A percentile compares a stretch with the other conserved stretches of the same genome.
Evolutionary conservation across 2,888 invertebrate genomes (phyloP).

Genomic region (Agonum fuliginosum): DNA sequence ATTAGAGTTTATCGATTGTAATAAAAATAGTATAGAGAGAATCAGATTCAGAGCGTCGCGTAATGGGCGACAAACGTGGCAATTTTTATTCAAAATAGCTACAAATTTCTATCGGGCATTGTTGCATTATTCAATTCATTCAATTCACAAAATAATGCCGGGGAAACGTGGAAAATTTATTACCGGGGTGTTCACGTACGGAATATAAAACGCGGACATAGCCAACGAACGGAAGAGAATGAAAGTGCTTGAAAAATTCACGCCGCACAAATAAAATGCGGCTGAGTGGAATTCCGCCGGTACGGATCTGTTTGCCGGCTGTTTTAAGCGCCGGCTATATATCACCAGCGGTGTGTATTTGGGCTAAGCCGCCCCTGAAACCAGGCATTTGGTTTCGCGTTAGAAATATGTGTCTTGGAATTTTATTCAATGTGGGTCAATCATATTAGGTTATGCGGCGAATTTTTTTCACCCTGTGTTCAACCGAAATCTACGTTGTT

Average conservation of each 20-base stretch:
- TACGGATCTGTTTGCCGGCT: constrained; percentile 38
- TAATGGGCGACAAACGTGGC: constrained; percentile 1
- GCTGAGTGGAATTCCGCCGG: constrained; percentile 28
- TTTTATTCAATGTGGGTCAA: constrained; percentile 30
- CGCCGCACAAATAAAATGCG: constrained; percentile 42
- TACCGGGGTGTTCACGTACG: constrained; percentile 21
- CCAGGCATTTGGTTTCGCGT: constrained; percentile 26
- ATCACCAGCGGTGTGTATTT: constrained; percentile 6
- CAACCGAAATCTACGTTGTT: background rate
- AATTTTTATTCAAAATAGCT: constrained; percentile 48
- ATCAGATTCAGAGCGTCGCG: constrained; percentile 5
- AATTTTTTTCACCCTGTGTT: constrained; percentile 20
- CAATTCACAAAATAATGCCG: constrained; percentile 47
- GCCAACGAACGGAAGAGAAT: constrained; percentile 39
- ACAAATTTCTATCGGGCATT: constrained; percentile 35
- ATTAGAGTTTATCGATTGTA: background rate
- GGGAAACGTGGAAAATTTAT: constrained; percentile 53
- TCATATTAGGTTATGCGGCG: constrained; percentile 29
- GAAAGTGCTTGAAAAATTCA: constrained; percentile 48
- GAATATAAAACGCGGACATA: constrained; percentile 28
- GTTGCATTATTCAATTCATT: constrained; percentile 50
- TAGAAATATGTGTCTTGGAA: constrained; percentile 34
- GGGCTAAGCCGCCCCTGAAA: constrained; percentile 13
- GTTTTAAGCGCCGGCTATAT: constrained; percentile 28
- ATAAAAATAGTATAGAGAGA: constrained; percentile 7